phyloP scores from a whole-genome alignment of 2,888 invertebrate species.

The Lobophora halterata region DNA sequence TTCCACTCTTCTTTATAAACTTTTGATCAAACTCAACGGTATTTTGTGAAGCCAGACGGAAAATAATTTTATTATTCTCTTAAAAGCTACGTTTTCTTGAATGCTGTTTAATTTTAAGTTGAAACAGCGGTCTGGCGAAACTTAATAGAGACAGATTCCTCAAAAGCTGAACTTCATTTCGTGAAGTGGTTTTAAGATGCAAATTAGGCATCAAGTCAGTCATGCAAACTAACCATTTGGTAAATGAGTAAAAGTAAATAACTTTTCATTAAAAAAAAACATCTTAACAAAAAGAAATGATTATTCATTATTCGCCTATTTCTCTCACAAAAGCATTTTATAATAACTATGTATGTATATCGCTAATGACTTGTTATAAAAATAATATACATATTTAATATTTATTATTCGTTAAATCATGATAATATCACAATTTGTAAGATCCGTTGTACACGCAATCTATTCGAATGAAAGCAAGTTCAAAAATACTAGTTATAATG shows the following conservation, averaged over 20 bases:
- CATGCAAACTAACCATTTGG: conserved; percentile 10
- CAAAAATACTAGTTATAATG: too few relatives aligned
- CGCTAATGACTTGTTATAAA: neutral
- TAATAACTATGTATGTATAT: neutral
- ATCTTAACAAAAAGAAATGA: too few relatives aligned
- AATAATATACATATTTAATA: neutral
- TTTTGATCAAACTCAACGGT: conserved; percentile 35
- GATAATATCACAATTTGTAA: too few relatives aligned
- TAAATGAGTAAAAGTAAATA: too few relatives aligned
- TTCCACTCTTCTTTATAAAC: conserved; percentile 26
- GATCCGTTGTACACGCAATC: too few relatives aligned
- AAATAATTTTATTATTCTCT: conserved; percentile 39
- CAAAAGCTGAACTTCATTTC: conserved; percentile 36
- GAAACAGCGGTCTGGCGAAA: conserved; percentile 26
- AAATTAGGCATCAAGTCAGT: conserved; percentile 32
- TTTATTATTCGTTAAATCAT: too few relatives aligned
- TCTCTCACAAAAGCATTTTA: too few relatives aligned
- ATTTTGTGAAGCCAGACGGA: conserved; percentile 33
- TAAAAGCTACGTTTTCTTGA: conserved; percentile 33
- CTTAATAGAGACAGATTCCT: conserved; percentile 31
- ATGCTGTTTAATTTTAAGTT: conserved; percentile 37
- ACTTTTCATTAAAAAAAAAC: too few relatives aligned
- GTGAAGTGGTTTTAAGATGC: conserved; percentile 41
- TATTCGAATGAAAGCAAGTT: too few relatives aligned
- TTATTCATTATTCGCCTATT: too few relatives aligned